Conservation (phyloP, 2,113 vertebrate genomes). For the Tympanuchus pallidicinctus region DNA sequence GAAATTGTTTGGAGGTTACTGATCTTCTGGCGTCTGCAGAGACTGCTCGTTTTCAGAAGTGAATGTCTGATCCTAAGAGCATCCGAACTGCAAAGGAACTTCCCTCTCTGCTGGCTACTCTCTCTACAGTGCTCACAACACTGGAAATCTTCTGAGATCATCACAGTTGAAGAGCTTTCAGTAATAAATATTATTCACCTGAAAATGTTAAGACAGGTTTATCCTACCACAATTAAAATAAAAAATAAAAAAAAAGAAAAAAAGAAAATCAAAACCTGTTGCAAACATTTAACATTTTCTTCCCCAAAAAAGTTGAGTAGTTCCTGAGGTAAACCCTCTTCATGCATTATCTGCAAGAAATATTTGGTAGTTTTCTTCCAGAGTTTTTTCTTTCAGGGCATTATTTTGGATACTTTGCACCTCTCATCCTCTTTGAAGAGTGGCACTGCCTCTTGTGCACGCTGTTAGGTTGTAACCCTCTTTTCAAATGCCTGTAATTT, state of each 20-base stretch:
- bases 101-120: background rate
- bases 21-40: slow-evolving; percentile 35
- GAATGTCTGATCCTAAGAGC: slow-evolving; percentile 9
- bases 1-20: slow-evolving; percentile 26
- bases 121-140: background rate
- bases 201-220: slow-evolving; percentile 1
- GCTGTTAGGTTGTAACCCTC: background rate
- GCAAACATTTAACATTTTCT: background rate
- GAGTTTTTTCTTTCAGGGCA: background rate
- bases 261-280: background rate
- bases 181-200: background rate
- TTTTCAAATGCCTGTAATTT: background rate
- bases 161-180: background rate
- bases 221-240: background rate
- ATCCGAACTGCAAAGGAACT: background rate
- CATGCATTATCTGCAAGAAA: background rate
- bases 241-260: background rate
- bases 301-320: background rate
- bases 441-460: background rate
- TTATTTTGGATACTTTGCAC: background rate
- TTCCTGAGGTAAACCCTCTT: slow-evolving; percentile 1
- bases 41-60: slow-evolving; percentile 5
- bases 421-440: background rate
- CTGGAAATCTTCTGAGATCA: background rate
- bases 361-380: background rate